phyloP scores from a whole-genome alignment of 2,888 invertebrate species.

The Parochlus steinenii region DNA sequence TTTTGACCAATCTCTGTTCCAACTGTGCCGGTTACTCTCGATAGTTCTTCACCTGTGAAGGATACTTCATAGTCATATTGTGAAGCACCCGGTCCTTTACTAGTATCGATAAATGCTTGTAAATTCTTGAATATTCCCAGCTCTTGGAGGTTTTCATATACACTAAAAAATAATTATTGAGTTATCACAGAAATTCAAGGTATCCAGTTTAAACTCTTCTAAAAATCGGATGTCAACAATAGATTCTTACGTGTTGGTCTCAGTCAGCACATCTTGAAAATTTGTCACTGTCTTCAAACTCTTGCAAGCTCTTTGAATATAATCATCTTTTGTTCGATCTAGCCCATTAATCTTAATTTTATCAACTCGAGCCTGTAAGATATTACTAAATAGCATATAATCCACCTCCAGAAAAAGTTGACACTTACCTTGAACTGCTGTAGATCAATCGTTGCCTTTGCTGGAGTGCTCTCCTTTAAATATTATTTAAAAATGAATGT shows the following conservation, averaged over 20 bases:
- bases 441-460: too few relatives aligned
- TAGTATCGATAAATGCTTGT: constrained; percentile 74
- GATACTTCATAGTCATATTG: constrained; percentile 68
- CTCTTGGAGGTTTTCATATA: constrained; percentile 56
- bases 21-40: constrained; percentile 66
- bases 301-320: constrained; percentile 59
- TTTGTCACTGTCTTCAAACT: constrained; percentile 70
- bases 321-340: constrained; percentile 73
- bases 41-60: constrained; percentile 70
- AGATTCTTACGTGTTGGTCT: constrained; percentile 40
- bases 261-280: constrained; percentile 67
- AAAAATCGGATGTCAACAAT: constrained; percentile 12
- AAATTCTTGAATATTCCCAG: constrained; percentile 83
- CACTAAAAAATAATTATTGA: constrained; percentile 30
- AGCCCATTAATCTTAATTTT: constrained; percentile 74
- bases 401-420: too few relatives aligned
- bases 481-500: too few relatives aligned
- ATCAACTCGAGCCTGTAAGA: constrained; percentile 61
- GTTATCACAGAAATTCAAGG: constrained; percentile 13
- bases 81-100: constrained; percentile 56
- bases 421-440: too few relatives aligned
- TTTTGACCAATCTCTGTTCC: constrained; percentile 83
- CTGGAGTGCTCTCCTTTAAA: too few relatives aligned
- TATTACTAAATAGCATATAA: too few relatives aligned
- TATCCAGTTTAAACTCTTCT: constrained; percentile 27